Conservation (phyloP, 2,888 invertebrate genomes). For the Limnephilus rhombicus region DNA sequence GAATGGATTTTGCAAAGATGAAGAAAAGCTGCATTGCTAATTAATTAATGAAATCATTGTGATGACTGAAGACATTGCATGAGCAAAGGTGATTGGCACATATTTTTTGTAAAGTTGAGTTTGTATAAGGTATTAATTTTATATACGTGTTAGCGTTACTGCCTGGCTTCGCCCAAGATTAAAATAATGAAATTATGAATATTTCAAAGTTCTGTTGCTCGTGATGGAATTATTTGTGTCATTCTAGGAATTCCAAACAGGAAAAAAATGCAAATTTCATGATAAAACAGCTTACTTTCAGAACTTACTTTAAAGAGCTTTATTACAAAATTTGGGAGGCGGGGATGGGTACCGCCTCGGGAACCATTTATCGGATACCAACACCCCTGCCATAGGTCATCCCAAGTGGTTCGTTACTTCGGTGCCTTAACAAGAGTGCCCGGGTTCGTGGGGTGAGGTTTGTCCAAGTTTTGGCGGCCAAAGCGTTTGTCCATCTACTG, state of each 20-base stretch:
- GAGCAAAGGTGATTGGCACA: neutral
- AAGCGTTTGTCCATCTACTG: too few relatives aligned
- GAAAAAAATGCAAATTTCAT: neutral
- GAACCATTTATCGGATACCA: too few relatives aligned
- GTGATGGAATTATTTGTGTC: too few relatives aligned
- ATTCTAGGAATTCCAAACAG: neutral
- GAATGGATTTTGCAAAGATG: neutral
- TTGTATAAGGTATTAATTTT: neutral
- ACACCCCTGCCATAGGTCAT: too few relatives aligned
- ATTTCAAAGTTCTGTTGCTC: neutral
- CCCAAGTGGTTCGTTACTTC: too few relatives aligned
- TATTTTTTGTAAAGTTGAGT: neutral
- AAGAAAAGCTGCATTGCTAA: neutral
- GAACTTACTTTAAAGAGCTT: too few relatives aligned
- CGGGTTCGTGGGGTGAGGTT: too few relatives aligned
- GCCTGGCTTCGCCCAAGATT: neutral
- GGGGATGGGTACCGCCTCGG: too few relatives aligned
- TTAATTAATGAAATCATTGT: neutral
- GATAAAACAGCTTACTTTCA: too few relatives aligned
- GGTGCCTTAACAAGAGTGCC: too few relatives aligned
- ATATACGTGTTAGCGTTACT: neutral
- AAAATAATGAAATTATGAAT: neutral
- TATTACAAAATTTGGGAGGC: too few relatives aligned
- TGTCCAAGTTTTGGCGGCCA: too few relatives aligned
- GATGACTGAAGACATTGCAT: neutral